Conservation (phyloP, 1,140 invertebrate species). For the Hylyphantes graminicola region DNA sequence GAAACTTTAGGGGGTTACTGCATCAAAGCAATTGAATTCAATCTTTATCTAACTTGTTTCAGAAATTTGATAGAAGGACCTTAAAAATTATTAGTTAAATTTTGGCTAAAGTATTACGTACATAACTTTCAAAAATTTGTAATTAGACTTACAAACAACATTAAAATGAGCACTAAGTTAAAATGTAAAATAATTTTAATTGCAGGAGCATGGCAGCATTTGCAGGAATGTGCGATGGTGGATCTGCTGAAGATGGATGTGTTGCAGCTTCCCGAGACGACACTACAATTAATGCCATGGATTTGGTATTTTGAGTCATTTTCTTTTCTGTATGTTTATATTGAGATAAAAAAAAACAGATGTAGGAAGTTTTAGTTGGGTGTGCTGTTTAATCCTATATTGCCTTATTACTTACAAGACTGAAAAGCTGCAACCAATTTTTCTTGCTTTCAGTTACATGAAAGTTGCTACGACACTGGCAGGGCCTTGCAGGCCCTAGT, state of each 20-base stretch:
- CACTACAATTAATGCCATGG: slow-evolving; percentile 96
- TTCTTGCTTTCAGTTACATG: slow-evolving; percentile 77
- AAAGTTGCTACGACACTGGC: slow-evolving; percentile 93
- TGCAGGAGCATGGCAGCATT: slow-evolving; percentile 78
- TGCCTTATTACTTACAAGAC: not conserved
- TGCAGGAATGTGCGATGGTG: slow-evolving; percentile 97
- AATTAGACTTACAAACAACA: too few relatives aligned
- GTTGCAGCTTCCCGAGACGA: slow-evolving; percentile 95
- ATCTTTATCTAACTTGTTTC: too few relatives aligned
- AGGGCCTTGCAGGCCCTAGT: slow-evolving; percentile 95
- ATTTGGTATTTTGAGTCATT: slow-evolving; percentile 75
- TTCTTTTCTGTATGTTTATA: not conserved
- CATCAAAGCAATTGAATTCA: too few relatives aligned
- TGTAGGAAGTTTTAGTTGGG: too few relatives aligned
- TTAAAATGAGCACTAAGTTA: too few relatives aligned
- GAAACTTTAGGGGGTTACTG: too few relatives aligned
- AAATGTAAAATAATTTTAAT: not conserved
- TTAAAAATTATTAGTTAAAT: too few relatives aligned
- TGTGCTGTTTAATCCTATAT: not conserved
- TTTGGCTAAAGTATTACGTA: too few relatives aligned
- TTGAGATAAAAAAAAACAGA: not conserved
- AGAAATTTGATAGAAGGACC: too few relatives aligned
- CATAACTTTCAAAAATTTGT: too few relatives aligned
- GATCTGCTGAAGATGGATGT: slow-evolving; percentile 95
- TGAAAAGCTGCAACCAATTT: not conserved